Evolutionary conservation across 1,140 invertebrate species (phyloP).

Genomic region (Conopomorpha cramerella): DNA sequence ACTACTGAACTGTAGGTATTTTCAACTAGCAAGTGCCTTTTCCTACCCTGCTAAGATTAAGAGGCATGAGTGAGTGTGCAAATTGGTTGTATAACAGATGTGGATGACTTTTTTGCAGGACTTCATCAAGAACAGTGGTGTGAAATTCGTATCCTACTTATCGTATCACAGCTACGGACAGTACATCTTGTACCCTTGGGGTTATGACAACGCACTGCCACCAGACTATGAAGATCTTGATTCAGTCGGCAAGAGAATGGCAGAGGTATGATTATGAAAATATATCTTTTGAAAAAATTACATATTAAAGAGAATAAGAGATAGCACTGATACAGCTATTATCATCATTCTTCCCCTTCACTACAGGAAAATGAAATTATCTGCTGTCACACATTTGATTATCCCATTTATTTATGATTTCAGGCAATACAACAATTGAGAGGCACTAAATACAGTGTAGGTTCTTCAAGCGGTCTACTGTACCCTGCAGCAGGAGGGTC

Average conservation of each 20-base stretch:
- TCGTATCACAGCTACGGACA: conserved; percentile 90
- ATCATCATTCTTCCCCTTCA: too few relatives aligned
- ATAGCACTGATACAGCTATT: too few relatives aligned
- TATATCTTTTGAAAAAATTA: too few relatives aligned
- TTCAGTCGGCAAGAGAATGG: conserved; percentile 70
- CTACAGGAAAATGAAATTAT: too few relatives aligned
- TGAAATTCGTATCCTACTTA: conserved; percentile 73
- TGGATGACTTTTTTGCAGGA: conserved; percentile 34
- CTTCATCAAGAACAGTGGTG: conserved; percentile 59
- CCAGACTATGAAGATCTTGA: conserved; percentile 74
- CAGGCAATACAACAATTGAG: conserved; percentile 70
- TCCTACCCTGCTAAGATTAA: too few relatives aligned
- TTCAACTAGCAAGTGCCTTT: too few relatives aligned
- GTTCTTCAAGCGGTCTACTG: conserved; percentile 73
- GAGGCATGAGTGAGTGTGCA: too few relatives aligned
- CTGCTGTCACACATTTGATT: too few relatives aligned
- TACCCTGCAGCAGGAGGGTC: conserved; percentile 85
- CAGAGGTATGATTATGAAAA: conserved; percentile 49
- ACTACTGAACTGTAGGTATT: too few relatives aligned
- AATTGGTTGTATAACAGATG: background rate
- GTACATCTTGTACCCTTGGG: conserved; percentile 86
- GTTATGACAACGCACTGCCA: conserved; percentile 71
- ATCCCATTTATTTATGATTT: too few relatives aligned
- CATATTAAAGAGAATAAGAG: too few relatives aligned
- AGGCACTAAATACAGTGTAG: conserved; percentile 76